These are phyloP conservation scores for Drosophila seguyi DNA, from an alignment of 1,140 invertebrate species.

Conservation along the genomic window DNA sequence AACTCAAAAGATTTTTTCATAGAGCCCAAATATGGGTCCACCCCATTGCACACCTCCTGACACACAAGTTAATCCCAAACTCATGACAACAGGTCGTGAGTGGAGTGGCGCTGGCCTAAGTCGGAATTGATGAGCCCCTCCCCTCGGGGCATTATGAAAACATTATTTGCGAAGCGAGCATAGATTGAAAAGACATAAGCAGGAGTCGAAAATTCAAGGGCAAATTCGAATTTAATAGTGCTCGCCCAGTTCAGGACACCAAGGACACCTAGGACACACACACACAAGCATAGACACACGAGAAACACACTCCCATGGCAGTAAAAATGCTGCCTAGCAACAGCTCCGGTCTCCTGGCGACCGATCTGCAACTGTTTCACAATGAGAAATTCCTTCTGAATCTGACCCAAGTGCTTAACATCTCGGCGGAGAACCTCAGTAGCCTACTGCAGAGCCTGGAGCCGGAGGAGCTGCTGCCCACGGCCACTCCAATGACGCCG, in stretches of 20 bases:
- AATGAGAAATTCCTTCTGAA: constrained; percentile 78
- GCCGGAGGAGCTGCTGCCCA: constrained; percentile 46
- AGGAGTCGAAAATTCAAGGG: neutral
- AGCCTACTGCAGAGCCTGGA: constrained; percentile 68
- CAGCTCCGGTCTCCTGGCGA: constrained; percentile 30
- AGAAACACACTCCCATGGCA: constrained; percentile 36
- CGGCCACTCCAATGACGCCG: constrained; percentile 59
- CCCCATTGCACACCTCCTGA: constrained; percentile 2
- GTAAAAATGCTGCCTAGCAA: constrained; percentile 64
- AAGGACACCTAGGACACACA: constrained; percentile 21
- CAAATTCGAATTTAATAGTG: constrained; percentile 37
- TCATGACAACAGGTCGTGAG: constrained; percentile 50
- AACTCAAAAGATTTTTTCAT: neutral
- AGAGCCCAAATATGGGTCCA: neutral
- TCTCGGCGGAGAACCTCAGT: constrained; percentile 76
- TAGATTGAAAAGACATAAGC: constrained; percentile 28
- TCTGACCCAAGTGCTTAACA: constrained; percentile 81
- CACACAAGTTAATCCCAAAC: constrained; percentile 35
- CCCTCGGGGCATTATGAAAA: constrained; percentile 56
- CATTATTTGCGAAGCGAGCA: constrained; percentile 21
- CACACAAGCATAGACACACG: constrained; percentile 1
- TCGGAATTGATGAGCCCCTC: constrained; percentile 63
- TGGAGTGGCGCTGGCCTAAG: constrained; percentile 46
- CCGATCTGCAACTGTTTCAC: constrained; percentile 64
- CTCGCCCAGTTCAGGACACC: constrained; percentile 1